These are phyloP conservation scores for Callospermophilus lateralis DNA, from an alignment of 2,113 vertebrate genomes.

Conservation along the genomic window DNA sequence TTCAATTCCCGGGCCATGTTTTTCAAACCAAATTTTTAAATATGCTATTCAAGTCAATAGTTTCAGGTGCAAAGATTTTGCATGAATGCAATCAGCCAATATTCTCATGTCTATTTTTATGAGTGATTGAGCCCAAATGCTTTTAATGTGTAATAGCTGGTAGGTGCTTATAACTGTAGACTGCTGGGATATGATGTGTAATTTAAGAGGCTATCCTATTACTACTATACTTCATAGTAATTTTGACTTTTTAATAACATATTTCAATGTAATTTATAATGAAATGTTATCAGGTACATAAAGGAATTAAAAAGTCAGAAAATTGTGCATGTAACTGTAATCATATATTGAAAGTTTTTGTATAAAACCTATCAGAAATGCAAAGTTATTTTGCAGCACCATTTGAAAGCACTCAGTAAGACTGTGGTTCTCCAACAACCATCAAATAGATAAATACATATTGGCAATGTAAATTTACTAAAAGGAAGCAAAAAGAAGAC, in stretches of 20 bases:
- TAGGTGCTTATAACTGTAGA: conserved; percentile 10
- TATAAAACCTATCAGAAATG: neutral
- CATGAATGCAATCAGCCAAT: conserved; percentile 10
- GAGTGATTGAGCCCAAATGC: neutral
- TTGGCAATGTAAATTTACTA: neutral
- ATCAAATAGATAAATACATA: neutral
- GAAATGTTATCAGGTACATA: neutral
- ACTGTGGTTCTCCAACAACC: neutral
- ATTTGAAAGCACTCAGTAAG: neutral
- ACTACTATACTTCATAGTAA: neutral
- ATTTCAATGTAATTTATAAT: neutral
- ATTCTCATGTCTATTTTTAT: conserved; percentile 20
- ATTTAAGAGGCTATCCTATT: conserved; percentile 51
- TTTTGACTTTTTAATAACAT: conserved; percentile 26
- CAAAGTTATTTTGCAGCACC: neutral
- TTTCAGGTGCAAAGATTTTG: neutral
- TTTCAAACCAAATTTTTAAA: conserved; percentile 8
- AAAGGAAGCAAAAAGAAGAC: neutral
- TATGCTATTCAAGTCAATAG: conserved; percentile 6
- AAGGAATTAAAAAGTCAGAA: neutral
- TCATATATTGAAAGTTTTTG: neutral
- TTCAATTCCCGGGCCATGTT: neutral
- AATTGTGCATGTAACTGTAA: neutral
- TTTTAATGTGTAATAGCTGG: conserved; percentile 38
- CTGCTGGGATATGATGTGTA: neutral